These are phyloP conservation scores for Ailuropoda melanoleuca DNA, from an alignment of 2,113 vertebrate species.

Conservation along the genomic window DNA sequence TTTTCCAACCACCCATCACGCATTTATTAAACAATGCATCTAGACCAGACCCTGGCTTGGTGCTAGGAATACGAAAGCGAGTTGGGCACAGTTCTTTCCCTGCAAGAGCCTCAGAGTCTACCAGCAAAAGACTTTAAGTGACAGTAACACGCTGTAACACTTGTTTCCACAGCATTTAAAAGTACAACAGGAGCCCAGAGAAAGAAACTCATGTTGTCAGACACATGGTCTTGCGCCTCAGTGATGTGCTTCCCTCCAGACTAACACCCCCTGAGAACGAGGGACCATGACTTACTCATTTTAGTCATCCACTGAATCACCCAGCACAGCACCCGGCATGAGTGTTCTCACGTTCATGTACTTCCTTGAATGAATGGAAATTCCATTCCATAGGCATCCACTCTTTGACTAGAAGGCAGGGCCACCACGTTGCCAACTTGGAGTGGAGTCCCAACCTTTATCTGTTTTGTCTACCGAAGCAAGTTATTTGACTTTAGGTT, in stretches of 20 bases:
- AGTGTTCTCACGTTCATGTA: background rate
- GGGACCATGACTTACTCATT: background rate
- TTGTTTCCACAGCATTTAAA: background rate
- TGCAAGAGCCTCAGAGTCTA: background rate
- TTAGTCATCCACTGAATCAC: background rate
- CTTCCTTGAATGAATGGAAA: background rate
- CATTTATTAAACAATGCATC: background rate
- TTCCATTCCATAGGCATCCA: background rate
- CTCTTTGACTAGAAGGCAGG: background rate
- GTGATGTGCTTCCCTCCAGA: background rate
- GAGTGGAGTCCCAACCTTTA: background rate
- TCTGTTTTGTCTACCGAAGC: background rate
- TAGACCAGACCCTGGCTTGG: background rate
- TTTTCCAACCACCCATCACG: background rate
- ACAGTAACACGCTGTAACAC: background rate
- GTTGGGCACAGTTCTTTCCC: background rate
- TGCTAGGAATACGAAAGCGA: background rate
- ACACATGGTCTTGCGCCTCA: background rate
- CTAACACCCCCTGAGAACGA: background rate
- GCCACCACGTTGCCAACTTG: background rate
- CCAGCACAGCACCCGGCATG: background rate
- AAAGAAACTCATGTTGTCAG: background rate
- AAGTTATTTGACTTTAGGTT: background rate
- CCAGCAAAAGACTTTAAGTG: background rate
- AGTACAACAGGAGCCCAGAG: background rate